These are phyloP conservation scores for Alligator sinensis DNA, from an alignment of 2,113 vertebrate genomes.

Conservation along the genomic window DNA sequence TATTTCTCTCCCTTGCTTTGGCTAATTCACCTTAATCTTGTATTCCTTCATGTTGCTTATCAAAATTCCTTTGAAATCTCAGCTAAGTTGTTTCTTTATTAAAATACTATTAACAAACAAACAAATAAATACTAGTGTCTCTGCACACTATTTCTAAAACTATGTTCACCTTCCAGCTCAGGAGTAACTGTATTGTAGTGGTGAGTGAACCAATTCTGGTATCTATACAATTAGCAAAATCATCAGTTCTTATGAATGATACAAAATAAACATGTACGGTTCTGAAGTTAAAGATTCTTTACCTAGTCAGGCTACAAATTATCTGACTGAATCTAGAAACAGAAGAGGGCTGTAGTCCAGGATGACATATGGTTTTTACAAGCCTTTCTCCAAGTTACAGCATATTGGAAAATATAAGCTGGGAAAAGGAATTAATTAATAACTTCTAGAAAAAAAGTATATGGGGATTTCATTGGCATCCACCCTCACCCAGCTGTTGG, in stretches of 20 bases:
- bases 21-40: background rate
- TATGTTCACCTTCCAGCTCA: conserved; percentile 1
- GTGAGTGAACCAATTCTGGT: conserved; percentile 16
- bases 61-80: background rate
- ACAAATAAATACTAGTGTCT: background rate
- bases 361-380: background rate
- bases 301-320: conserved; percentile 1
- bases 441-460: background rate
- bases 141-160: background rate
- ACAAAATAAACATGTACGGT: background rate
- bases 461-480: no score
- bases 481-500: no score
- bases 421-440: background rate
- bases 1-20: background rate
- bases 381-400: background rate
- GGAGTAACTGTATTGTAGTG: background rate
- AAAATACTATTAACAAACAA: no score
- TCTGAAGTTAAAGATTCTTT: background rate
- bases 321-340: background rate
- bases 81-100: background rate
- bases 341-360: background rate
- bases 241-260: background rate
- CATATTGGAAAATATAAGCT: background rate
- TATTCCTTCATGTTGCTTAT: background rate
- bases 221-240: background rate